Evolutionary conservation across 2,113 vertebrate genomes (phyloP), one percentile per base, ranked within the genome.

Genomic region (Vidua chalybeata): DNA sequence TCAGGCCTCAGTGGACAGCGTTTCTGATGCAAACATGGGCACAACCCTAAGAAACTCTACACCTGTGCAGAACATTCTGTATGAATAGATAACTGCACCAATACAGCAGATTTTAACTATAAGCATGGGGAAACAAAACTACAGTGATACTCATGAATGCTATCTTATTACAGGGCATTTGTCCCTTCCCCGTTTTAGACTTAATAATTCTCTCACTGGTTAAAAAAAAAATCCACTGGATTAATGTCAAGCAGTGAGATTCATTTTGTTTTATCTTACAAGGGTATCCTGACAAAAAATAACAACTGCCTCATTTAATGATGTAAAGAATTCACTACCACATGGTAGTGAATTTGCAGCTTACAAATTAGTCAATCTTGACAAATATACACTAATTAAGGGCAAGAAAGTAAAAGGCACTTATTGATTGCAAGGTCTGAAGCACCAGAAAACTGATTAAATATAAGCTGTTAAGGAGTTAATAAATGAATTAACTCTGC

Each of bases 381-480:
- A 97, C 89, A 97, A 97, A 95, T 89, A 89, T 89, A 84, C 79
- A 68, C 79, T 96, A 97, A 97, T 97, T 97, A 97, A 96, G 90
- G 80, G 90, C 85, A 94, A 28, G 51, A 78, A 96, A 96, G 76
- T 96, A 97, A 97, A 94, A 97, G 90, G 41, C 45, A 91, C 26
- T 66, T 96, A 97, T 97, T 86, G 95, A 98, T 97, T 95, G 64
- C 64, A 97, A 94, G 73, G 72, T 93, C 89, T 87, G 84, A 97
- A 96, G 91, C 74, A 96, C 91, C 87, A 96, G 81, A 97, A 89
- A 97, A 96, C 94, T 95, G 95, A 91, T 97, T 97, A 94, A 96
- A 93, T 95, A 96, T 96, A 96, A 84, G 95, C 75, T 95, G 84
- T 95, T 96, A 96, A 96, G 84, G 75, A 96, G 88, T 92, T 89